Percentiles rank a stretch among this genome's conserved stretches.
Conservation (phyloP, 2,113 vertebrate genomes). For the Peromyscus californicus region DNA sequence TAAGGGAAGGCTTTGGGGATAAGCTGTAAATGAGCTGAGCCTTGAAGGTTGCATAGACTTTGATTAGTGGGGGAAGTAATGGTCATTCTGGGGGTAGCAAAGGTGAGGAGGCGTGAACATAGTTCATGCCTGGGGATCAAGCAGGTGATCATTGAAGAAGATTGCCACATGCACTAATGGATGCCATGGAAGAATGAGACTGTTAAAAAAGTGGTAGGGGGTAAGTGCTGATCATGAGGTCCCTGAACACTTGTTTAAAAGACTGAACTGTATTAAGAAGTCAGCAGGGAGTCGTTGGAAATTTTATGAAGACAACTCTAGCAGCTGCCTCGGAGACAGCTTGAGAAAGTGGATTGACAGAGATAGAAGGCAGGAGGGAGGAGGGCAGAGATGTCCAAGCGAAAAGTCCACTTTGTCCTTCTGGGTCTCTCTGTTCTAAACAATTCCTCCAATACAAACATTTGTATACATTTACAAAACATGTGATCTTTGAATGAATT, state of each 20-base stretch:
- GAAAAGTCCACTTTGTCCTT: background rate
- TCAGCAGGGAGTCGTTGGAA: constrained; percentile 29
- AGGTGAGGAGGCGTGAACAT: background rate
- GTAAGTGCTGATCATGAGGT: background rate
- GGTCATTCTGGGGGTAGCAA: background rate
- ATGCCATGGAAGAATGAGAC: background rate
- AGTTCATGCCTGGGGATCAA: background rate
- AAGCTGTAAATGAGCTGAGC: background rate
- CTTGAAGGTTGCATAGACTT: background rate
- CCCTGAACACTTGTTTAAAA: constrained; percentile 44
- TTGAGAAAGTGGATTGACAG: background rate
- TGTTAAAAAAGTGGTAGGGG: background rate
- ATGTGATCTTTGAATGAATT: background rate
- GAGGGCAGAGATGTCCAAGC: background rate
- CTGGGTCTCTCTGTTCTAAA: background rate
- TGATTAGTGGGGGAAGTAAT: background rate
- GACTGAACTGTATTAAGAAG: constrained; percentile 28
- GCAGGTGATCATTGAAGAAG: background rate
- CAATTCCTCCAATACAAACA: background rate
- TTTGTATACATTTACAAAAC: background rate
- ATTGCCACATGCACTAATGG: rapidly evolving
- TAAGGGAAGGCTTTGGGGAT: background rate
- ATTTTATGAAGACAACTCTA: constrained; percentile 31
- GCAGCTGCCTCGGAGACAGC: background rate
- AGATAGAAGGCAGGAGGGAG: background rate